Evolutionary conservation across 1,140 invertebrate genomes (phyloP), one percentile per base, ranked within the genome.

Genomic region (Drosophila kikkawai): DNA sequence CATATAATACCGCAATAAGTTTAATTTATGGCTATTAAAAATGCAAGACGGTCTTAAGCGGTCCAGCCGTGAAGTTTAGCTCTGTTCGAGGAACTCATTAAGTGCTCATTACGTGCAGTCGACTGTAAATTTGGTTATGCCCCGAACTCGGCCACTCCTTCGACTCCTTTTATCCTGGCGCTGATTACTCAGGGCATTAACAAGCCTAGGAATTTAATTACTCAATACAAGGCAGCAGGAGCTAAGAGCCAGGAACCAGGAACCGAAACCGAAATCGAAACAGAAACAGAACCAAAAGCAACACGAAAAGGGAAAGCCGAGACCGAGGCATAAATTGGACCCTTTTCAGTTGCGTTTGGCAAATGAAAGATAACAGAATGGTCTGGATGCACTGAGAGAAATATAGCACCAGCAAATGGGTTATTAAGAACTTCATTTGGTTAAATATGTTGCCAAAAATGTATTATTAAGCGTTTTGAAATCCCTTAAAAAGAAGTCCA

Each of bases 101-200:
- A 70, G 73, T 36, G 73, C 76, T 77, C 81, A 71, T 84, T 85
- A 84, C 58, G 50, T 61, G 57, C 77, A 75, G 73, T 84, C 81
- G 51, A 68, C 77, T 80, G 81, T 55, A 51, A 83, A 67, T 76
- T 67, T 67, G 59, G 70, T 70, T 84, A 83, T 76, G 58, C 39
- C 39, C 47, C 44, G 37, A 64, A 69, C 26, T 56, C 44, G 32
- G 58, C 55, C 26, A 57, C 67, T 47, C 64, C 75, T 57, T 61
- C 44, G 45, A 70, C 74, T 80, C 58, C 76, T 48, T 51, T 69
- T 75, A 53, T 64, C 36, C 47, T 48, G 34, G 9, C 48, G 29
- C 41, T 75, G 71, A 74, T 75, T 75, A 75, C 64, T 56, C 68
- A 65, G 53, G 53, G 77, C 55, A 75, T 75, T 75, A 75, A 64